phyloP scores from a whole-genome alignment of 2,888 invertebrate genomes.

The Gandaritis pyraliata region DNA sequence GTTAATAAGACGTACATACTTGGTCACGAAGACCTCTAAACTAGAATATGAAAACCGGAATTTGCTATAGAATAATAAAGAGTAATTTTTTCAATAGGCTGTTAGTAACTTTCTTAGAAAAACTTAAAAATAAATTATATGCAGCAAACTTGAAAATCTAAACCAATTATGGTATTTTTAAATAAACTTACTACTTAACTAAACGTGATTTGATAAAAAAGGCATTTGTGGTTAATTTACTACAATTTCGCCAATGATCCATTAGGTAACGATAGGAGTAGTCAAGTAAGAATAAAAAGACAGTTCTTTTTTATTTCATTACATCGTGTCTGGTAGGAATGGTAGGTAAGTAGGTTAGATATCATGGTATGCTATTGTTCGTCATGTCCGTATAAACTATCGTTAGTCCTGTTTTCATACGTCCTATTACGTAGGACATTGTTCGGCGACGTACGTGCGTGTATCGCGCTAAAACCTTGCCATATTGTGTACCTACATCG shows the following conservation, averaged over 20 bases:
- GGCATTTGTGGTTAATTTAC: too few relatives aligned
- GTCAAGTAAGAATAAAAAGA: too few relatives aligned
- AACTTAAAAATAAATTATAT: too few relatives aligned
- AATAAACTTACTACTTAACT: too few relatives aligned
- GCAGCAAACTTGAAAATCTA: too few relatives aligned
- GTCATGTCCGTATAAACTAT: not conserved
- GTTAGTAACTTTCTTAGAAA: too few relatives aligned
- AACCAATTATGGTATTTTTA: too few relatives aligned
- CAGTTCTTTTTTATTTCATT: not conserved
- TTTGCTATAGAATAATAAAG: constrained; percentile 3
- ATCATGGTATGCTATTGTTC: constrained; percentile 14
- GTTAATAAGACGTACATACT: constrained; percentile 3
- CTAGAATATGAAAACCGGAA: constrained; percentile 11
- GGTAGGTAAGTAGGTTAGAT: not conserved
- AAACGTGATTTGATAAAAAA: too few relatives aligned
- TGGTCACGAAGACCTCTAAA: constrained; percentile 16
- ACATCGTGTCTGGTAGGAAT: not conserved
- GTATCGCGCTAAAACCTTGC: constrained; percentile 40
- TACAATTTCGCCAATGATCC: too few relatives aligned
- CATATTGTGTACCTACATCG: constrained; percentile 47
- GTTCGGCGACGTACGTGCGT: constrained; percentile 36
- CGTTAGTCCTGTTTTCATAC: constrained; percentile 25
- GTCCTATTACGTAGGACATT: constrained; percentile 59
- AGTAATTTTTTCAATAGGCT: not conserved
- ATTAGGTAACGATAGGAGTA: too few relatives aligned